phyloP scores from a whole-genome alignment of 2,888 invertebrate species.

The Dasypolia templi region DNA sequence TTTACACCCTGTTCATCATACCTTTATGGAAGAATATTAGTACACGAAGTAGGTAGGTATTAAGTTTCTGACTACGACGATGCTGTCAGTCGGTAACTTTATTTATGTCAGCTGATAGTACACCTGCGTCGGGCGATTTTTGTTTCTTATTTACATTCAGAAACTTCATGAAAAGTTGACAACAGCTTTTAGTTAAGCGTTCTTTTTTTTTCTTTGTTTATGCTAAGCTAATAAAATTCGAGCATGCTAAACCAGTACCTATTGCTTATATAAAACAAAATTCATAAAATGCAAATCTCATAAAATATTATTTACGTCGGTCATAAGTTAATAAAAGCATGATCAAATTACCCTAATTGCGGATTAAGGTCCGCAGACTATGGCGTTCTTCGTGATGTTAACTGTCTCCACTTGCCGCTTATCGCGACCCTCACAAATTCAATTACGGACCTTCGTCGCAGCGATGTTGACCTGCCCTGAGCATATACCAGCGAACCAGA shows the following conservation, averaged over 20 bases:
- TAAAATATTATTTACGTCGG: conserved; percentile 57
- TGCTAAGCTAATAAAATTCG: neutral
- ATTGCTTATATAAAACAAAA: conserved; percentile 30
- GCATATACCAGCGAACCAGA: conserved; percentile 66
- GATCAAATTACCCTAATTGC: conserved; percentile 80
- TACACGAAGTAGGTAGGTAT: neutral
- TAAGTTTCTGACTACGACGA: neutral
- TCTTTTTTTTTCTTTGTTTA: neutral
- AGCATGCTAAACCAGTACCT: neutral
- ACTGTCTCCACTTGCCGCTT: conserved; percentile 78
- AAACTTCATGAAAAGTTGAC: neutral
- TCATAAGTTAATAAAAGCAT: conserved; percentile 71
- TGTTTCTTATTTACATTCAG: neutral
- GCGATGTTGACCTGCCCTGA: conserved; percentile 66
- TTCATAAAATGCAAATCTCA: conserved; percentile 42
- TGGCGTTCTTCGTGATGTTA: conserved; percentile 76
- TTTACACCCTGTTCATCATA: too few relatives aligned
- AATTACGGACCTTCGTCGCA: conserved; percentile 80
- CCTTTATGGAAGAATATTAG: too few relatives aligned
- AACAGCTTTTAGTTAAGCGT: too few relatives aligned
- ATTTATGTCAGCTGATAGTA: neutral
- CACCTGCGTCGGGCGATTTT: neutral
- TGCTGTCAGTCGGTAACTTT: neutral
- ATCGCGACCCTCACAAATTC: conserved; percentile 81
- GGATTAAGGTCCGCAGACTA: conserved; percentile 73